phyloP scores from a whole-genome alignment of 2,113 vertebrate genomes.

The Crypturellus undulatus region DNA sequence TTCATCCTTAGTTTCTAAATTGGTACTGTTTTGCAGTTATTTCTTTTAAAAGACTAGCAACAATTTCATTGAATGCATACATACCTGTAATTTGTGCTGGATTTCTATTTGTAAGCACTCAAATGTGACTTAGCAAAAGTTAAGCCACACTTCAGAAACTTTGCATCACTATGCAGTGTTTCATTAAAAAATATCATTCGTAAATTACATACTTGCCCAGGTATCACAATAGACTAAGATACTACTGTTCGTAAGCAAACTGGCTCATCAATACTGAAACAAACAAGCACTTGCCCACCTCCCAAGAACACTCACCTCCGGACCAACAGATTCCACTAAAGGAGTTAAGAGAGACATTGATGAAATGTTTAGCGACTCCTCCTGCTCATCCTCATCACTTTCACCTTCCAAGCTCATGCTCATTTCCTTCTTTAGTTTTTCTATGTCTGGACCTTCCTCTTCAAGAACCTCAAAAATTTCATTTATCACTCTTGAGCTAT shows the following conservation, averaged over 20 bases:
- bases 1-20: background rate
- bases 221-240: background rate
- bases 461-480: constrained; percentile 88
- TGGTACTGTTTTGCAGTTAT: background rate
- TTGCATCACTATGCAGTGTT: background rate
- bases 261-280: background rate
- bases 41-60: background rate
- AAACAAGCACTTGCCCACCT: background rate
- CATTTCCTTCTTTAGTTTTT: constrained; percentile 69
- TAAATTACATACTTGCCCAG: background rate
- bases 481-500: constrained; percentile 91
- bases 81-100: background rate
- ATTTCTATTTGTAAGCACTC: background rate
- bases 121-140: background rate
- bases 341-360: constrained; percentile 97
- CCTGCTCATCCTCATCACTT: constrained; percentile 78
- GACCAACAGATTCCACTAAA: constrained; percentile 90
- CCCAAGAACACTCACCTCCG: constrained; percentile 77
- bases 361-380: constrained; percentile 92
- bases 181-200: background rate
- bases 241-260: background rate
- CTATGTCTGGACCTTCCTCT: constrained; percentile 76
- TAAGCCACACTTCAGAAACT: background rate
- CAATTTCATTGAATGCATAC: background rate
- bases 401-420: constrained; percentile 71